A percentile compares a stretch with the other conserved stretches of the same genome.
phyloP scores from a whole-genome alignment of 2,888 invertebrate species.

The Standfussiana lucernea region DNA sequence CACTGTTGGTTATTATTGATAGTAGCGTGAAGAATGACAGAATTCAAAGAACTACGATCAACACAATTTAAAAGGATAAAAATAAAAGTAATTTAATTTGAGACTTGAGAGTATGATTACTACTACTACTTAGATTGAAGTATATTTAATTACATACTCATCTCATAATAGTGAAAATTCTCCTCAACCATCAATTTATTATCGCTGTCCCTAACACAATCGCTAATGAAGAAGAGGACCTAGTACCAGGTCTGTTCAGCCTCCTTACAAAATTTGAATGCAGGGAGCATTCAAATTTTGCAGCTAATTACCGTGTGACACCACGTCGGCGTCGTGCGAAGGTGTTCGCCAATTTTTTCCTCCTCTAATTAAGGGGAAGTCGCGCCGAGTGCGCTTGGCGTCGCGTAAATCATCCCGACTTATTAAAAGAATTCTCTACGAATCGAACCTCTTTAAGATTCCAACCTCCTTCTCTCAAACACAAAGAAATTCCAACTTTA shows the following conservation, averaged over 20 bases:
- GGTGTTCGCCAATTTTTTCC: conserved; percentile 82
- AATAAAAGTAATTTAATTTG: not conserved
- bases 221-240: not conserved
- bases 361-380: conserved; percentile 83
- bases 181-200: not conserved
- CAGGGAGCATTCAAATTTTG: conserved; percentile 50
- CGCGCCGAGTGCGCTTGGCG: conserved; percentile 85
- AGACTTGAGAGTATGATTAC: too few species aligned
- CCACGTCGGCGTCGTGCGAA: conserved; percentile 70
- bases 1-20: too few species aligned
- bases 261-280: conserved; percentile 1
- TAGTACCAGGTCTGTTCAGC: not conserved
- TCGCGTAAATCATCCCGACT: conserved; percentile 88
- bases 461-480: conserved; percentile 71
- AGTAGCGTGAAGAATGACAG: too few species aligned
- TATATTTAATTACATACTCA: not conserved
- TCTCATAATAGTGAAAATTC: not conserved
- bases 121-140: not conserved
- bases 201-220: not conserved
- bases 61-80: too few species aligned
- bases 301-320: conserved; percentile 67
- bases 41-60: too few species aligned
- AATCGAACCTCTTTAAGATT: conserved; percentile 87
- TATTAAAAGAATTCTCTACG: conserved; percentile 88
- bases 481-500: conserved; percentile 54